phyloP scores from a whole-genome alignment of 2,113 vertebrate genomes.

The Otolemur garnettii region DNA sequence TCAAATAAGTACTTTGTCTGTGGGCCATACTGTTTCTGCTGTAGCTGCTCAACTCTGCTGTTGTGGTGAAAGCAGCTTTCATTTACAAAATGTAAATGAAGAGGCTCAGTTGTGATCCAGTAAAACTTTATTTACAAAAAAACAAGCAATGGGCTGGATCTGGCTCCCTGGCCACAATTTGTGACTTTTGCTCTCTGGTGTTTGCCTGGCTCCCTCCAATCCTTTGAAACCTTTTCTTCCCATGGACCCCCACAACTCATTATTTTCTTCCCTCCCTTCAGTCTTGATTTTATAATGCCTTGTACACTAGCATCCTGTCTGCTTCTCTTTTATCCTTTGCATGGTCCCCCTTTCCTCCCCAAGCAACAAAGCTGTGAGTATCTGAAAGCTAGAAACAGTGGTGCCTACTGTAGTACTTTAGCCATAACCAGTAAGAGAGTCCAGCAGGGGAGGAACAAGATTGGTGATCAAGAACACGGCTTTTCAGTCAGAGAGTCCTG shows the following conservation, averaged over 20 bases:
- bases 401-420: neutral
- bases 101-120: neutral
- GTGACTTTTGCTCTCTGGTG: neutral
- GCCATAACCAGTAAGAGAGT: neutral
- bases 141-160: neutral
- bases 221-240: neutral
- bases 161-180: neutral
- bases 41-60: neutral
- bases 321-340: neutral
- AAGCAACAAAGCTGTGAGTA: neutral
- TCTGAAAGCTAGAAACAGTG: neutral
- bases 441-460: too few relatives aligned
- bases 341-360: neutral
- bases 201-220: neutral
- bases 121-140: constrained; percentile 13
- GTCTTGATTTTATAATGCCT: neutral
- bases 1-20: neutral
- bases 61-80: neutral
- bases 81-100: neutral
- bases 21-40: neutral
- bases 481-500: neutral
- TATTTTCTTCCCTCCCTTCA: neutral
- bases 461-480: neutral
- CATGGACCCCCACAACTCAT: neutral
- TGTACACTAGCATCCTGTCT: neutral